Evolutionary conservation across 2,113 vertebrate species (phyloP).

Genomic region (Girardinichthys multiradiatus): DNA sequence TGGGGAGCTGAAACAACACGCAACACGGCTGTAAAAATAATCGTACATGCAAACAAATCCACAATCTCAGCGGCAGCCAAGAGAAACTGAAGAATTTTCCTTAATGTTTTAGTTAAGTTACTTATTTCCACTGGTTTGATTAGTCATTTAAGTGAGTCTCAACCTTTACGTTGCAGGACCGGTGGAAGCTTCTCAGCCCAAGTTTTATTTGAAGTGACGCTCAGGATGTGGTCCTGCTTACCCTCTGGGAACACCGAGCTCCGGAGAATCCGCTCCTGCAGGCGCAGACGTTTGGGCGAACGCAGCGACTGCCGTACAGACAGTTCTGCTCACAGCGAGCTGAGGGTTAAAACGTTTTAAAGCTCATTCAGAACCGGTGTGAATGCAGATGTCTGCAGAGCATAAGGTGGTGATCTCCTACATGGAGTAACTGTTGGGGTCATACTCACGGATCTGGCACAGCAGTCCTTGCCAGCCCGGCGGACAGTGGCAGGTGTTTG

Average conservation of each 20-base stretch:
- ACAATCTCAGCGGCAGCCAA: neutral
- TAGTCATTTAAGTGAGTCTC: too few relatives aligned
- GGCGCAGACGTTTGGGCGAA: conserved; percentile 80
- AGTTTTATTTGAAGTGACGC: neutral
- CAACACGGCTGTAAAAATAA: conserved; percentile 1
- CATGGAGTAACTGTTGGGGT: neutral
- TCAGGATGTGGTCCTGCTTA: conserved; percentile 21
- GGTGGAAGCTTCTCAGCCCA: too few relatives aligned
- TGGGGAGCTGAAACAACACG: conserved; percentile 73
- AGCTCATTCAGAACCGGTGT: neutral
- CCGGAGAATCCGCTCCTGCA: conserved; percentile 75
- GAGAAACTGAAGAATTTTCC: too few relatives aligned
- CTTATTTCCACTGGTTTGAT: too few relatives aligned
- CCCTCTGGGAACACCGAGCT: conserved; percentile 70
- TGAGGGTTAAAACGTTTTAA: conserved; percentile 24
- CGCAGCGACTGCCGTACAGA: conserved; percentile 72
- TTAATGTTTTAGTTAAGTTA: too few relatives aligned
- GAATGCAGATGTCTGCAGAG: neutral
- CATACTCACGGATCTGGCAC: conserved; percentile 84
- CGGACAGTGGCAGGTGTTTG: conserved; percentile 72
- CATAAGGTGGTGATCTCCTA: too few relatives aligned
- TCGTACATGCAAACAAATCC: neutral
- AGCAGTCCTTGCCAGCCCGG: conserved; percentile 72
- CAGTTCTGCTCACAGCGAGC: conserved; percentile 76
- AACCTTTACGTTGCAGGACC: too few relatives aligned